Conservation (phyloP, 2,113 vertebrate species). For the Nestor notabilis region DNA sequence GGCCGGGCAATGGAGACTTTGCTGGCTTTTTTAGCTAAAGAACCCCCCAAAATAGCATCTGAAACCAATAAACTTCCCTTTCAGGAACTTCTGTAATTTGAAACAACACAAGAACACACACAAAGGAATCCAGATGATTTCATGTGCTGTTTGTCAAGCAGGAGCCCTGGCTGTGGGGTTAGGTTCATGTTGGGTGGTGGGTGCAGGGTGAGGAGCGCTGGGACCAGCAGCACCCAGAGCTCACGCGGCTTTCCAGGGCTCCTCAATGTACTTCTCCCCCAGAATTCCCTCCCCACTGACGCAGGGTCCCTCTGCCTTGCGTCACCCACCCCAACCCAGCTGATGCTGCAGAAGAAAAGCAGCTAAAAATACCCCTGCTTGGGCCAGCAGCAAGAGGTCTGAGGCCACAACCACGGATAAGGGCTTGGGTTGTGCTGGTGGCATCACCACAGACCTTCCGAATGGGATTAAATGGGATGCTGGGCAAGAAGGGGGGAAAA, state of each 20-base stretch:
- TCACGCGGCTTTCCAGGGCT: not conserved
- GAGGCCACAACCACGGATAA: not conserved
- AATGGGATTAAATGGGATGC: not conserved
- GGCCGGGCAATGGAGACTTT: not conserved
- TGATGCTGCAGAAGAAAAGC: not conserved
- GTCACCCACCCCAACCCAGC: not conserved
- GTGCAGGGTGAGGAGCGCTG: rapidly evolving
- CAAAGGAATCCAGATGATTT: slow-evolving; percentile 1
- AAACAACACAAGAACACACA: slow-evolving; percentile 22
- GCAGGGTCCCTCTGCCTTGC: not conserved
- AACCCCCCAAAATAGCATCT: slow-evolving; percentile 58
- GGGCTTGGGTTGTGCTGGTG: not conserved
- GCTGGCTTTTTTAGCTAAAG: not conserved
- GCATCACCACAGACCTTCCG: not conserved
- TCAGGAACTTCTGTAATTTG: slow-evolving; percentile 70
- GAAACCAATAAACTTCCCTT: slow-evolving; percentile 72
- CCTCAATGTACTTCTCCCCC: not conserved
- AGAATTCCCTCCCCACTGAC: not conserved
- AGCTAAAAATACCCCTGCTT: not conserved
- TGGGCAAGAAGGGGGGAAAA: not conserved
- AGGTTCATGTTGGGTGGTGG: not conserved
- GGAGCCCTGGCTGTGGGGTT: not conserved
- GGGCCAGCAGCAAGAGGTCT: not conserved
- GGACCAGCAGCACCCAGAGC: not conserved
- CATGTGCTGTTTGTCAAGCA: not conserved